phyloP scores from a whole-genome alignment of 2,888 invertebrate species.

The Hesperia comma region DNA sequence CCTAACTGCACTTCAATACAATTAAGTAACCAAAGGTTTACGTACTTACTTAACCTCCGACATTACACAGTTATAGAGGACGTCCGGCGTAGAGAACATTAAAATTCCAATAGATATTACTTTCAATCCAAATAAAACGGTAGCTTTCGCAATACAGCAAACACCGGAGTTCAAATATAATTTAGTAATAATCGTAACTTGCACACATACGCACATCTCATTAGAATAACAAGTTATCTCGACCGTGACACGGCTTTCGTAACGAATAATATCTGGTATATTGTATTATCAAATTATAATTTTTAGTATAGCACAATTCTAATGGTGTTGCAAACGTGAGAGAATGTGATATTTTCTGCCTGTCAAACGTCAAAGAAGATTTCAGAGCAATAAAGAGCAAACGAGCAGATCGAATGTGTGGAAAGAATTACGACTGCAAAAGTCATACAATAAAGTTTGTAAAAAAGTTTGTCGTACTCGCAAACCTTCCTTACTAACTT shows the following conservation, averaged over 20 bases:
- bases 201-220: constrained; percentile 13
- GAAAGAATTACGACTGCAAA: too few species aligned
- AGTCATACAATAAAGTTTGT: too few species aligned
- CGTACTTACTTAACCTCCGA: not conserved
- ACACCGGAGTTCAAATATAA: constrained; percentile 13
- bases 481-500: too few species aligned
- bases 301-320: not conserved
- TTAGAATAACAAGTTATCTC: constrained; percentile 15
- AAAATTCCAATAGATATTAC: constrained; percentile 18
- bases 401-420: too few species aligned
- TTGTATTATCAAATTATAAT: not conserved
- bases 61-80: not conserved
- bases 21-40: constrained; percentile 1
- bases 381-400: too few species aligned
- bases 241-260: constrained; percentile 18
- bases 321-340: not conserved
- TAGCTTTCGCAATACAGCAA: constrained; percentile 1
- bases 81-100: constrained; percentile 9
- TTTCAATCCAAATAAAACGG: constrained; percentile 5
- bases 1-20: not conserved
- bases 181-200: constrained; percentile 18
- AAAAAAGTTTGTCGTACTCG: too few species aligned
- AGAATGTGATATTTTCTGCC: too few species aligned
- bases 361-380: too few species aligned
- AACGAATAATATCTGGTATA: not conserved